Evolutionary conservation across 2,888 invertebrate genomes (phyloP).

Genomic region (Eupithecia pulchellata): DNA sequence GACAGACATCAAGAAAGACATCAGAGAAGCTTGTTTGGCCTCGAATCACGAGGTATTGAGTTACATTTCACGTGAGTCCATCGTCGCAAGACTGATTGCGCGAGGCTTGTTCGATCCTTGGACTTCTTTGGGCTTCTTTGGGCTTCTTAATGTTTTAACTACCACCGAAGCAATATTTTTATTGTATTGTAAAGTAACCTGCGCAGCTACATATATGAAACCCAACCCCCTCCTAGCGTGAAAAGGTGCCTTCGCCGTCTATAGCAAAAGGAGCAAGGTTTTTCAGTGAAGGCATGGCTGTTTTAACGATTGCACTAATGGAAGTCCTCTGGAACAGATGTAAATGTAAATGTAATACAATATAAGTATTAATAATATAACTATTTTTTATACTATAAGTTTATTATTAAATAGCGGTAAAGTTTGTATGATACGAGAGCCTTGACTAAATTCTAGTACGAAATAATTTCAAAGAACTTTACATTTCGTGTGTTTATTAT

Average conservation of each 20-base stretch:
- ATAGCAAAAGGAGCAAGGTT: constrained; percentile 9
- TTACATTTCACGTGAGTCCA: too few species aligned
- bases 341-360: not conserved
- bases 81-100: not conserved
- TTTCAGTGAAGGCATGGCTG: not conserved
- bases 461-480: too few species aligned
- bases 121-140: too few species aligned
- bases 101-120: not conserved
- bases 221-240: not conserved
- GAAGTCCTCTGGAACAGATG: not conserved
- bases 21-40: too few species aligned
- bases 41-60: too few species aligned
- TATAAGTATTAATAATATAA: too few species aligned
- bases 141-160: not conserved
- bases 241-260: constrained; percentile 1
- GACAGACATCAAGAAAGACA: too few species aligned
- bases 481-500: too few species aligned
- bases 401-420: not conserved
- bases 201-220: not conserved
- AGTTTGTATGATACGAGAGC: too few species aligned
- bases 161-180: not conserved
- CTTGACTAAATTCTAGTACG: too few species aligned
- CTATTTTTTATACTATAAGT: too few species aligned
- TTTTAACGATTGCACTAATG: constrained; percentile 8
- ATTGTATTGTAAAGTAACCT: not conserved